Evolutionary conservation across 92 coral and sea anemone genomes (phyloP), one percentile per base, ranked within the genome.

Genomic region (Porites cylindrica): DNA sequence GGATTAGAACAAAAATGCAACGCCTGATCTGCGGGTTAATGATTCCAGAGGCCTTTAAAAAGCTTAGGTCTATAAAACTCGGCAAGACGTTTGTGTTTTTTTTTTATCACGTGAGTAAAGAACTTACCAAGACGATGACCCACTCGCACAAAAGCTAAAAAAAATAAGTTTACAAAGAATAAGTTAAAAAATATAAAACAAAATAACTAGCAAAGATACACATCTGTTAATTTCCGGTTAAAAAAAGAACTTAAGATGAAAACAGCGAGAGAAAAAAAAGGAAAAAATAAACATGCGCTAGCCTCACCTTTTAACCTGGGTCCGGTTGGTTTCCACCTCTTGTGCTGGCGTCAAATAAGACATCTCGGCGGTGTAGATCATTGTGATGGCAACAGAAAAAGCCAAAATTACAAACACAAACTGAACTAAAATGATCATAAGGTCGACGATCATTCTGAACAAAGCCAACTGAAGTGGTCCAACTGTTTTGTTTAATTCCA

Each of bases 381-480:
- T 82, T 9, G 85, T 82, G 58, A 82, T 82, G 58, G 78, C 85
- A 6, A 59, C 77, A 10, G 85, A 82, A 17, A 82, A 82, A 56
- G 85, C 85, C 70, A 82, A 56, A 54, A 82, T 82, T 10, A 82
- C 85, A 59, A 82, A 82, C 1, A 18, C 54, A 50, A 82, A 82
- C 70, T 82, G 85, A 8, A 71, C 68, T 77, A 82, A 19, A 51
- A 82, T 82, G 56, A 82, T 70, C 0, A 70, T 14, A 8, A 82
- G 43, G 53, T 82, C 85, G n/a, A 70, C 61, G 32, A 68, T 70
- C 85, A 82, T 82, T 26, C 75, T 53, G 78, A 82, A 82, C 77
- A 82, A 71, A 70, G 85, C 85, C 52, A 82, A 21, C 77, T 82
- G 85, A 24, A 82, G 77, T 12, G 85, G 85, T 8, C 85, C 85